phyloP scores from a whole-genome alignment of 2,797 vertebrate species.

The Darevskia nairensis region DNA sequence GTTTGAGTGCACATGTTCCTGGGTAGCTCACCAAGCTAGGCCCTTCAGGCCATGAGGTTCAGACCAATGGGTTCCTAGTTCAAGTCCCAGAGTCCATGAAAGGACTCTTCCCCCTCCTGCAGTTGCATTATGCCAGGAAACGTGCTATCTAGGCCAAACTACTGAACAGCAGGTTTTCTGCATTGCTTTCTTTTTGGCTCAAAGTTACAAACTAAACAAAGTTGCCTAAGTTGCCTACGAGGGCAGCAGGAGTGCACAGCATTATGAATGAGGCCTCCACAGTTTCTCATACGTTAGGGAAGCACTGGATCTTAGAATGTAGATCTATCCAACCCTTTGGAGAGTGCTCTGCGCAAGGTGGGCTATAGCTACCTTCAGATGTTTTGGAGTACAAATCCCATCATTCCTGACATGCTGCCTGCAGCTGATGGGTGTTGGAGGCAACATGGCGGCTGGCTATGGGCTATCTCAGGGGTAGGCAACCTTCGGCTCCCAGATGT shows the following conservation, averaged over 20 bases:
- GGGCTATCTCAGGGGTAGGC: too few species aligned
- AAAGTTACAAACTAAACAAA: neutral
- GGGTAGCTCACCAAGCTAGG: neutral
- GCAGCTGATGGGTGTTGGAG: too few species aligned
- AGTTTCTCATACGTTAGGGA: neutral
- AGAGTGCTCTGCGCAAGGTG: neutral
- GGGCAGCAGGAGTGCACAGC: neutral
- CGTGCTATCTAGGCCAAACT: neutral
- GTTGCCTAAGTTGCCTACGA: neutral
- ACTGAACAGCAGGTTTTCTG: neutral
- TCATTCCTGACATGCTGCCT: too few species aligned
- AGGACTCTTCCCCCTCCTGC: too few species aligned
- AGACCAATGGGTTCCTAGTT: too few species aligned
- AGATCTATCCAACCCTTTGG: fast-evolving
- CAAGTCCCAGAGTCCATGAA: too few species aligned
- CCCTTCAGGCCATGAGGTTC: neutral
- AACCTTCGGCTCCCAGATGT: too few species aligned
- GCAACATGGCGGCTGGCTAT: too few species aligned
- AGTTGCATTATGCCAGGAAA: neutral
- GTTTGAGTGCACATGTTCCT: neutral
- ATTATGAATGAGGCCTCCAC: neutral
- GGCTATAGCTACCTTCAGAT: neutral
- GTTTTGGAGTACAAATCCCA: too few species aligned
- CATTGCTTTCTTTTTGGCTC: neutral
- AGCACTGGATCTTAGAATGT: neutral